These are phyloP conservation scores for Probosciger aterrimus DNA, from an alignment of 2,113 vertebrate species.

Conservation along the genomic window DNA sequence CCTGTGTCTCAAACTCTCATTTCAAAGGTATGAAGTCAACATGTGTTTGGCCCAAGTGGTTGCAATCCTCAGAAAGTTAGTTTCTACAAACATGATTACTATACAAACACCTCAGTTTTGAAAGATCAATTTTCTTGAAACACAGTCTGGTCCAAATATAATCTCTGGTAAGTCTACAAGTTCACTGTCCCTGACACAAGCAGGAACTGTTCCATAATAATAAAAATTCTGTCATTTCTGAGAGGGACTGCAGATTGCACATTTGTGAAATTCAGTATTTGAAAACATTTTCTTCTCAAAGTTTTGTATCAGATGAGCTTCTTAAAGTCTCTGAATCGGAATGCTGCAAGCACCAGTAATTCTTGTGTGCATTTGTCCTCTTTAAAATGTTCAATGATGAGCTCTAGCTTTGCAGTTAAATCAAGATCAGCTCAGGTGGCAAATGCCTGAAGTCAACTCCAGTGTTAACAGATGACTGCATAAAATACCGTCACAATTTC, in stretches of 20 bases:
- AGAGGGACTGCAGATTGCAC: not conserved
- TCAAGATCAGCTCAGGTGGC: not conserved
- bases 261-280: not conserved
- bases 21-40: not conserved
- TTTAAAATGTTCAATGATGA: not conserved
- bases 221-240: not conserved
- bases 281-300: not conserved
- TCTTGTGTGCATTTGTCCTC: not conserved
- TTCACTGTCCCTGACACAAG: not conserved
- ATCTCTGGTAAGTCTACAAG: not conserved
- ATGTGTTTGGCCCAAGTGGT: not conserved
- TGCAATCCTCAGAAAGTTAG: not conserved
- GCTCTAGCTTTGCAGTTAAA: not conserved
- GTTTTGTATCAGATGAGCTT: not conserved
- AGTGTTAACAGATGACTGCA: not conserved
- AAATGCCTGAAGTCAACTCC: not conserved
- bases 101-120: not conserved
- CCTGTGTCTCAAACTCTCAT: not conserved
- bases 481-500: not conserved
- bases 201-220: not conserved
- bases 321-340: not conserved
- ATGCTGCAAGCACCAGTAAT: not conserved
- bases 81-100: not conserved
- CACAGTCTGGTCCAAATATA: not conserved
- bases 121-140: not conserved